A percentile compares a stretch with the other conserved stretches of the same genome.
Evolutionary conservation across 2,797 vertebrate species (phyloP).

Genomic region (Valencia hispanica): DNA sequence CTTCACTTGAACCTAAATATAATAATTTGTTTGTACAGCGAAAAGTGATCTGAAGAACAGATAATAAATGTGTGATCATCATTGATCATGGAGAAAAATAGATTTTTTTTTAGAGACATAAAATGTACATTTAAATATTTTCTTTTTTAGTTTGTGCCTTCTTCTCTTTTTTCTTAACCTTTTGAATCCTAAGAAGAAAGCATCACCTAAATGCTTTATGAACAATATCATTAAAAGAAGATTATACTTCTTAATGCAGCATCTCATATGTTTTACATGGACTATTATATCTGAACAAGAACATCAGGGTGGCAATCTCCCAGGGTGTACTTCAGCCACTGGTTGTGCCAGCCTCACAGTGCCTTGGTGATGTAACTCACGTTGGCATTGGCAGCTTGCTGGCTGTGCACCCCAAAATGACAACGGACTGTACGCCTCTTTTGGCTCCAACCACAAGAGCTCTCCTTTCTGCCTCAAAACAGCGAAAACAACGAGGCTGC

Average conservation of each 20-base stretch:
- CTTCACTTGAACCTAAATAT: not conserved
- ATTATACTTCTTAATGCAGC: not conserved
- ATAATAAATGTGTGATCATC: not conserved
- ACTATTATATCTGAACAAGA: conserved; percentile 22
- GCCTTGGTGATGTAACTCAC: conserved; percentile 75
- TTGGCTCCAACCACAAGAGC: conserved; percentile 69
- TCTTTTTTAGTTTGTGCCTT: not conserved
- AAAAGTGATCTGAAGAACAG: not conserved
- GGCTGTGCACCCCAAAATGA: conserved; percentile 68
- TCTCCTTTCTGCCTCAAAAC: conserved; percentile 66
- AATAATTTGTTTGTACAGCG: not conserved
- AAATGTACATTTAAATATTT: not conserved
- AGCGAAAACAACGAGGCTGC: conserved; percentile 73
- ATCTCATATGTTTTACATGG: conserved; percentile 12
- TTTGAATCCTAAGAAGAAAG: not conserved
- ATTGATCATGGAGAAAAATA: not conserved
- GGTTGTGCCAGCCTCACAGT: conserved; percentile 80
- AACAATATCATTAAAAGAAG: not conserved
- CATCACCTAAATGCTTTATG: not conserved
- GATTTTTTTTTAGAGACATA: not conserved
- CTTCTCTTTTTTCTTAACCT: not conserved
- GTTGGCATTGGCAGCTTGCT: conserved; percentile 61
- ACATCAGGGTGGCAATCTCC: conserved; percentile 53
- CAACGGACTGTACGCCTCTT: conserved; percentile 63
- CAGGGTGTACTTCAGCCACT: conserved; percentile 66